phyloP scores from a whole-genome alignment of 2,888 invertebrate genomes.

The Ptilodon capucinus region DNA sequence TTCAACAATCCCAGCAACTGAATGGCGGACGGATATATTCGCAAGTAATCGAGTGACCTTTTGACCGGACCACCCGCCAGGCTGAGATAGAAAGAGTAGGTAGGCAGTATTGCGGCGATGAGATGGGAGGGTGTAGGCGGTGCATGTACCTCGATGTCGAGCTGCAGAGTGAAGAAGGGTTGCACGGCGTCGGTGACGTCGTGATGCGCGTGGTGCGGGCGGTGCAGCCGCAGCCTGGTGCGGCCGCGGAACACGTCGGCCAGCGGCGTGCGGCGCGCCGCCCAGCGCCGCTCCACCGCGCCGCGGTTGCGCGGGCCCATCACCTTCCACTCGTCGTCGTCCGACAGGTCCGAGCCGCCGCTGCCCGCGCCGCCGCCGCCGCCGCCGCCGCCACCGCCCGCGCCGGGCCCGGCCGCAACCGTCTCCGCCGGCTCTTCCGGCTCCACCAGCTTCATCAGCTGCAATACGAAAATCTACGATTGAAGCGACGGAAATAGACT shows the following conservation, averaged over 20 bases:
- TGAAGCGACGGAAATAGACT: too few species aligned
- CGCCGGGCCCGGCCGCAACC: constrained; percentile 40
- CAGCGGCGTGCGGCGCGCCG: constrained; percentile 88
- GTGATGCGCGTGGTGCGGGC: constrained; percentile 76
- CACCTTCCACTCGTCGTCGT: constrained; percentile 88
- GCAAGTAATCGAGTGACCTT: too few species aligned
- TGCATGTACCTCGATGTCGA: constrained; percentile 93
- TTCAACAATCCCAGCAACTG: too few species aligned
- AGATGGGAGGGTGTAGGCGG: neutral
- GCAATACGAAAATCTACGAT: constrained; percentile 17
- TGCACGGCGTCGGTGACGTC: constrained; percentile 95
- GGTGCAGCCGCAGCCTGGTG: constrained; percentile 90
- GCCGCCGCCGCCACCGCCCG: constrained; percentile 74
- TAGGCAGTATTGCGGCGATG: too few species aligned
- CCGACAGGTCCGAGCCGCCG: constrained; percentile 71
- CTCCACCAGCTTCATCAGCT: constrained; percentile 84
- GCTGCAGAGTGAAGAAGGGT: constrained; percentile 97
- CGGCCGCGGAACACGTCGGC: constrained; percentile 97
- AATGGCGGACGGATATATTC: too few species aligned
- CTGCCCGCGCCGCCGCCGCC: constrained; percentile 71
- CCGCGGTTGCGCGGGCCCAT: constrained; percentile 95
- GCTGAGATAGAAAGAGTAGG: too few species aligned
- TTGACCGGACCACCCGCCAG: too few species aligned
- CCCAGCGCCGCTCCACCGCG: constrained; percentile 92
- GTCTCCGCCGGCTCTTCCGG: constrained; percentile 77